A percentile compares a stretch with the other conserved stretches of the same genome.
phyloP scores from a whole-genome alignment of 2,797 vertebrate species.

The Falco biarmicus region DNA sequence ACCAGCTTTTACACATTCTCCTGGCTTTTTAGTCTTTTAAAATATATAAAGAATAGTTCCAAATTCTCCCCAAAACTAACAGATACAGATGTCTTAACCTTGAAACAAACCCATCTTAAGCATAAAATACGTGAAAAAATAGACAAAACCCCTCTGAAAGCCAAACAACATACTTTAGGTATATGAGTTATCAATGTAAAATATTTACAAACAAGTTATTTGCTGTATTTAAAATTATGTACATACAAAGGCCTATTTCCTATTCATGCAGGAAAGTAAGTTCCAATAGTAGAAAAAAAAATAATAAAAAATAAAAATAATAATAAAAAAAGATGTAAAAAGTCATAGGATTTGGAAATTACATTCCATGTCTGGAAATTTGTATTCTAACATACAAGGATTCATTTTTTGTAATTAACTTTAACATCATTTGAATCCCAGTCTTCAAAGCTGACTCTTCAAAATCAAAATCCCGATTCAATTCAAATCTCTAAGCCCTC shows the following conservation, averaged over 20 bases:
- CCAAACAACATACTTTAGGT: neutral
- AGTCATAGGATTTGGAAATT: neutral
- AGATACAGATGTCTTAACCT: neutral
- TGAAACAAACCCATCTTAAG: neutral
- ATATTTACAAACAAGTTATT: neutral
- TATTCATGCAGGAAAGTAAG: neutral
- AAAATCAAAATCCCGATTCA: neutral
- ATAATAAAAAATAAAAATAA: too few species aligned
- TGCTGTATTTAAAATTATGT: neutral
- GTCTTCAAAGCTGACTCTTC: neutral
- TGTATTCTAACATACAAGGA: neutral
- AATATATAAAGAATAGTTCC: neutral
- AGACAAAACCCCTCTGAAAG: neutral
- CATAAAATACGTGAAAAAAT: neutral
- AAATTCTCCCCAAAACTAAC: neutral
- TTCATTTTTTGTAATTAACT: slow-evolving; percentile 1
- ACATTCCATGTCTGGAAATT: neutral
- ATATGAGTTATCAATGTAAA: neutral
- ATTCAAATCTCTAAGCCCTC: neutral
- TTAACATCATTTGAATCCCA: neutral
- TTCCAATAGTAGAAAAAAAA: neutral
- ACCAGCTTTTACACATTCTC: neutral
- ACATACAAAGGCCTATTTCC: neutral
- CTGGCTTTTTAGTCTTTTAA: neutral
- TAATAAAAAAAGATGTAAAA: neutral